Evolutionary conservation across 2,797 vertebrate genomes (phyloP), one percentile per base, ranked within the genome.

Genomic region (Enteromius trimaculatus): DNA sequence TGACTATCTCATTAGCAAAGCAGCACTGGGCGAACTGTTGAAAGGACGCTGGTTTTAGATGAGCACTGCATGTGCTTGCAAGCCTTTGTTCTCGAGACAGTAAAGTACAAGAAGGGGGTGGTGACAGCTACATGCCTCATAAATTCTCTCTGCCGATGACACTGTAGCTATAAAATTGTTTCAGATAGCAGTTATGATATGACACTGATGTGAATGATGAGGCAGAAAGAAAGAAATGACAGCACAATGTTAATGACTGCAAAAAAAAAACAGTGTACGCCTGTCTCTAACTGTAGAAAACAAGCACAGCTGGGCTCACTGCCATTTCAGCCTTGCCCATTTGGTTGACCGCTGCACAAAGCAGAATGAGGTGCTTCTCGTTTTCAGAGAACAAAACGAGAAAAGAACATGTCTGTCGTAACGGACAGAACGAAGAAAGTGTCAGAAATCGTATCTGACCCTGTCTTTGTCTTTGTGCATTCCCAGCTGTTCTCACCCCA

Each of bases 401-500:
- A 58, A 58, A 58, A 55, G 19, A n/a, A n/a, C 21, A 55, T 60
- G 23, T 37, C 64, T 64, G 47, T 65, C 69, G n/a, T 78, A 66
- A 77, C 69, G 66, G 34, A 4, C 42, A 26, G 81, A 72, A 74
- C 44, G 49, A 62, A 81, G 85, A 90, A 91, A 89, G 91, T 84
- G 88, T 82, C 42, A 85, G 92, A 86, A 89, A 92, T 87, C 6
- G 21, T 69, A 92, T 90, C 87, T 78, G 68, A 72, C 62, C 77
- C 68, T 47, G 72, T 88, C 65, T 74, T 71, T 86, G 72, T 82
- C 65, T 13, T 13, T 83, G 86, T 74, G 88, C 90, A 92, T 94
- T 92, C 91, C 88, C 94, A 94, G 89, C 92, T 94, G 93, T 90
- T 93, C 88, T 70, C 86, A 84, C 89, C 71, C 39, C 86, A 86